phyloP scores from a whole-genome alignment of 37 sponge, comb jelly and placozoan genomes.

The Axinella damicornis region DNA sequence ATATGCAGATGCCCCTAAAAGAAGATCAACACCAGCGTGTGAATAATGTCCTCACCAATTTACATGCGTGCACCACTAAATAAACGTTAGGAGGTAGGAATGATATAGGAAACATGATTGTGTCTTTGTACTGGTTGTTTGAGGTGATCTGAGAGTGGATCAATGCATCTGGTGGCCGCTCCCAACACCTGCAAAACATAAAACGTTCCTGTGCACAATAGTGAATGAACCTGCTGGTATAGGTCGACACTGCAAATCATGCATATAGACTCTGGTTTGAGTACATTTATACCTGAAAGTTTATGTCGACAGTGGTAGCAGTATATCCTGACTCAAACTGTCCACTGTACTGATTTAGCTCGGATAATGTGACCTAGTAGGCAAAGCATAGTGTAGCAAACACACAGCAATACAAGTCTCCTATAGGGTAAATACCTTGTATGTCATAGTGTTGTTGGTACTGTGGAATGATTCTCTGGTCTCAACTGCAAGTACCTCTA shows the following conservation, averaged over 20 bases:
- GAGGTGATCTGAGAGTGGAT: constrained; percentile 5
- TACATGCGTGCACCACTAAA: too few relatives aligned
- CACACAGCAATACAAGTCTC: neutral
- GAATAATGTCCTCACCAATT: too few relatives aligned
- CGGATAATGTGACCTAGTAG: neutral
- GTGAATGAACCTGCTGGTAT: too few relatives aligned
- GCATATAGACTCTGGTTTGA: neutral
- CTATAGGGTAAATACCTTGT: too few relatives aligned
- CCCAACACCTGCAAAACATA: neutral
- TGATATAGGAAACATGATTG: too few relatives aligned
- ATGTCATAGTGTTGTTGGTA: neutral
- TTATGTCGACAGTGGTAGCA: neutral
- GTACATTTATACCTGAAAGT: neutral
- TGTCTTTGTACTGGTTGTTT: neutral
- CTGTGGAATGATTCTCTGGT: neutral
- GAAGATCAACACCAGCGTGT: neutral
- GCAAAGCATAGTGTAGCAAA: neutral
- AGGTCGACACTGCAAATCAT: too few relatives aligned
- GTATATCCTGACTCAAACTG: constrained; percentile 3
- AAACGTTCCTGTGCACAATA: neutral
- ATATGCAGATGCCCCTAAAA: constrained; percentile 39
- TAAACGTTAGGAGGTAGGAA: neutral
- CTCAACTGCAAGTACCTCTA: neutral
- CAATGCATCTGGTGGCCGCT: neutral
- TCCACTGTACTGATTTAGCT: neutral